Evolutionary conservation across 2,888 invertebrate species (phyloP).

Genomic region (Drosophila recens): DNA sequence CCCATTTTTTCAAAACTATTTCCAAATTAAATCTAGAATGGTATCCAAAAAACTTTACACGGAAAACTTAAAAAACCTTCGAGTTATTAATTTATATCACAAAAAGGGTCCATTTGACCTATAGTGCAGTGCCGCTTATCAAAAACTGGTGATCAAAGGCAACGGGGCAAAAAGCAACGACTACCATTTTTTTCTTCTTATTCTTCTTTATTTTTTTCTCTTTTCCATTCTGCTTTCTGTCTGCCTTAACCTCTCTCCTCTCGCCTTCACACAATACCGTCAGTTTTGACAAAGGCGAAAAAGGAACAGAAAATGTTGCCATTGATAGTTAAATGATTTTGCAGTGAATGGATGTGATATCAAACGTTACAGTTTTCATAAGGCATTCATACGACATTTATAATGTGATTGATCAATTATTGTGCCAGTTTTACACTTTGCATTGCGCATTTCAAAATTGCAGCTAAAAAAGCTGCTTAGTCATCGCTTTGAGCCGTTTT

Average conservation of each 20-base stretch:
- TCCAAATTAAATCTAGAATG: too few species aligned
- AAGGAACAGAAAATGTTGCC: conserved; percentile 28
- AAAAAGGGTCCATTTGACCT: too few species aligned
- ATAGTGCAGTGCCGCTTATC: conserved; percentile 66
- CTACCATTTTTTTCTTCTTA: conserved; percentile 36
- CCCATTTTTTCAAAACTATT: too few species aligned
- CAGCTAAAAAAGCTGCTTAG: not conserved
- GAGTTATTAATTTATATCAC: too few species aligned
- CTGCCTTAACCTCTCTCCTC: not conserved
- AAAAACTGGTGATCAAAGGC: conserved; percentile 67
- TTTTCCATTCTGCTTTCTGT: conserved; percentile 1
- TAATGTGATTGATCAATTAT: conserved; percentile 7
- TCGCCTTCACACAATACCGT: too few species aligned
- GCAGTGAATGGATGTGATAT: conserved; percentile 17
- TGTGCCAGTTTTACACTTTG: not conserved
- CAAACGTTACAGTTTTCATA: conserved; percentile 1
- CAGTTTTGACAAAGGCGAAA: conserved; percentile 23
- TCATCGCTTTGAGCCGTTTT: not conserved
- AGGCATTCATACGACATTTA: not conserved
- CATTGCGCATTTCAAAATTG: too few species aligned
- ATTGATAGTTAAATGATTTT: conserved; percentile 23
- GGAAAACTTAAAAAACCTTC: too few species aligned
- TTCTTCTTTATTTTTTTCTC: not conserved
- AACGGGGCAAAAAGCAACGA: conserved; percentile 48
- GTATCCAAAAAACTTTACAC: too few species aligned